These are phyloP conservation scores for Papilio dardanus DNA, from an alignment of 1,140 invertebrate species.

Conservation along the genomic window DNA sequence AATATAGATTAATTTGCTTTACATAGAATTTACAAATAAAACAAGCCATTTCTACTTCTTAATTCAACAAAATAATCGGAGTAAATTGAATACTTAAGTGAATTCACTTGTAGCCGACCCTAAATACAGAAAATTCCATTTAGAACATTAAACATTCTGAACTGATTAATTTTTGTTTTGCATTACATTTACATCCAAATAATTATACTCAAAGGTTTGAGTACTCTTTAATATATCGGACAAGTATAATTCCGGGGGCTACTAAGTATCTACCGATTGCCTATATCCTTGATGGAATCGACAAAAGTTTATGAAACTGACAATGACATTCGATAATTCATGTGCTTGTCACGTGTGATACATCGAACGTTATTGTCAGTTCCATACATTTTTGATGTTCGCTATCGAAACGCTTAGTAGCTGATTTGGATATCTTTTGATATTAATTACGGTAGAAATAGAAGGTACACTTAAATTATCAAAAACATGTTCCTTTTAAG, in stretches of 20 bases:
- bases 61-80: neutral
- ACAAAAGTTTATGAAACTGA: too few species aligned
- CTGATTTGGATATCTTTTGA: neutral
- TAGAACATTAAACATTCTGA: slow-evolving; percentile 13
- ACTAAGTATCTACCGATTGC: too few species aligned
- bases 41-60: too few species aligned
- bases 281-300: too few species aligned
- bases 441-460: neutral
- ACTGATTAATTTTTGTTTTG: slow-evolving; percentile 29
- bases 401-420: too few species aligned
- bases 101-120: slow-evolving; percentile 26
- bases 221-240: neutral
- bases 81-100: slow-evolving; percentile 34
- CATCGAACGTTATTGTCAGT: too few species aligned
- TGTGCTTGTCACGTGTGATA: too few species aligned
- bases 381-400: too few species aligned
- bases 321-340: too few species aligned
- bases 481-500: neutral
- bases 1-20: slow-evolving; percentile 12
- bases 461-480: neutral
- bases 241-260: neutral
- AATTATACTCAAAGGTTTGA: neutral
- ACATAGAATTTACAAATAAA: neutral
- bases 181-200: slow-evolving; percentile 3
- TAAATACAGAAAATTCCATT: slow-evolving; percentile 14